A percentile compares a stretch with the other conserved stretches of the same genome.
These are phyloP conservation scores for Macrosteles quadrilineatus DNA, from an alignment of 1,140 invertebrate species.

Conservation along the genomic window DNA sequence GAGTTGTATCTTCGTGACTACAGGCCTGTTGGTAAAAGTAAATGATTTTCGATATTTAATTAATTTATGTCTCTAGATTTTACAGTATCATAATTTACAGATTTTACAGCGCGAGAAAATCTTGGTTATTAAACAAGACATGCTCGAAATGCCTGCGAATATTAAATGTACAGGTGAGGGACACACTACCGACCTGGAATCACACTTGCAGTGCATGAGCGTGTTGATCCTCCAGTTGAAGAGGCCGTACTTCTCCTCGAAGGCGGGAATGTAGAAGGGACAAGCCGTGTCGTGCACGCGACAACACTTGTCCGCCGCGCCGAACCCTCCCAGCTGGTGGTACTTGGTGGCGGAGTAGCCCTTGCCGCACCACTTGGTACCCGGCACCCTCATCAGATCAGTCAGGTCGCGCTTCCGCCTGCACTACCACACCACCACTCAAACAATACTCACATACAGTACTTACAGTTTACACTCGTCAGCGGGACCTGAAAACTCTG, in stretches of 20 bases:
- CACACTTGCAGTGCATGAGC: slow-evolving; percentile 84
- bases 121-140: too few relatives aligned
- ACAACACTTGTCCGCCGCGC: slow-evolving; percentile 79
- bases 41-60: too few relatives aligned
- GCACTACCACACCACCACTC: neutral
- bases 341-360: slow-evolving; percentile 73
- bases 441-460: too few relatives aligned
- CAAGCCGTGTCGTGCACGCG: slow-evolving; percentile 79
- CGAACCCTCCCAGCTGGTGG: slow-evolving; percentile 74
- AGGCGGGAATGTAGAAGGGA: slow-evolving; percentile 74
- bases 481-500: neutral
- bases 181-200: slow-evolving; percentile 85
- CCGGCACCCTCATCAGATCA: slow-evolving; percentile 70
- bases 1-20: too few relatives aligned
- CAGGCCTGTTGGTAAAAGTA: too few relatives aligned
- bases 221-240: slow-evolving; percentile 85
- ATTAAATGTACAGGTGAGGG: too few relatives aligned
- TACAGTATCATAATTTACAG: too few relatives aligned
- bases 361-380: slow-evolving; percentile 87
- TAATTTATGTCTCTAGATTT: too few relatives aligned
- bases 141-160: too few relatives aligned
- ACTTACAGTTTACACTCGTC: too few relatives aligned
- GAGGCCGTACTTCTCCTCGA: slow-evolving; percentile 74
- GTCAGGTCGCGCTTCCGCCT: slow-evolving; percentile 57
- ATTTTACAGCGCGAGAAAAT: too few relatives aligned